Evolutionary conservation across 2,797 vertebrate genomes (phyloP).

Genomic region (Arrhamphus sclerolepis): DNA sequence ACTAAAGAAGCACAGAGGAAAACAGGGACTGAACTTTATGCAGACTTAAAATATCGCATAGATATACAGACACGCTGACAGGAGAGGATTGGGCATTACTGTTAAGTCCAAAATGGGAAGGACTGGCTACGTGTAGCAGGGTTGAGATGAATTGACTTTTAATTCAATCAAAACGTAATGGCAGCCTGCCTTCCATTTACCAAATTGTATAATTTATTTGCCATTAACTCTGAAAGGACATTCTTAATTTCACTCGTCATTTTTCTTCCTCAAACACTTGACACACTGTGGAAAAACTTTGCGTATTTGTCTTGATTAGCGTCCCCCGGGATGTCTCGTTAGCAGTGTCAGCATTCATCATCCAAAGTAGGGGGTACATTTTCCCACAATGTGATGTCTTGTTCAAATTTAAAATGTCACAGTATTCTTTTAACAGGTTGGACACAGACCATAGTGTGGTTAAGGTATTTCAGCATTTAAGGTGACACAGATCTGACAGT

Average conservation of each 20-base stretch:
- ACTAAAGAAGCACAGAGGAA: conserved; percentile 46
- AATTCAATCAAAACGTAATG: conserved; percentile 57
- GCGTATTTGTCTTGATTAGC: conserved; percentile 60
- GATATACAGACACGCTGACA: conserved; percentile 10
- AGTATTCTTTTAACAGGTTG: conserved; percentile 27
- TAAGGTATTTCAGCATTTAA: conserved; percentile 16
- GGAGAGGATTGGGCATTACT: conserved; percentile 46
- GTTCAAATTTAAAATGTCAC: conserved; percentile 28
- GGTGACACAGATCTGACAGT: conserved; percentile 8
- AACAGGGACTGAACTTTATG: conserved; percentile 21
- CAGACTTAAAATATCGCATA: not conserved
- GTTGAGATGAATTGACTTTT: conserved; percentile 56
- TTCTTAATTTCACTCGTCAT: conserved; percentile 48
- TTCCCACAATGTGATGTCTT: conserved; percentile 29
- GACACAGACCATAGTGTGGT: conserved; percentile 9
- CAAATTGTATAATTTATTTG: conserved; percentile 60
- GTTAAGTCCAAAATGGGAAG: conserved; percentile 41
- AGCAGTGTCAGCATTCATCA: conserved; percentile 55
- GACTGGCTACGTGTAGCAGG: conserved; percentile 37
- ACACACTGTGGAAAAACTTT: conserved; percentile 50
- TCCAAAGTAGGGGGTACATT: conserved; percentile 17
- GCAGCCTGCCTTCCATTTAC: conserved; percentile 55
- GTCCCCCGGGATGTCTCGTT: conserved; percentile 49
- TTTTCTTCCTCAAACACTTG: conserved; percentile 54
- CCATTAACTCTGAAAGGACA: conserved; percentile 53